Conservation (phyloP, 1,140 invertebrate genomes). For the Argopecten irradians region DNA sequence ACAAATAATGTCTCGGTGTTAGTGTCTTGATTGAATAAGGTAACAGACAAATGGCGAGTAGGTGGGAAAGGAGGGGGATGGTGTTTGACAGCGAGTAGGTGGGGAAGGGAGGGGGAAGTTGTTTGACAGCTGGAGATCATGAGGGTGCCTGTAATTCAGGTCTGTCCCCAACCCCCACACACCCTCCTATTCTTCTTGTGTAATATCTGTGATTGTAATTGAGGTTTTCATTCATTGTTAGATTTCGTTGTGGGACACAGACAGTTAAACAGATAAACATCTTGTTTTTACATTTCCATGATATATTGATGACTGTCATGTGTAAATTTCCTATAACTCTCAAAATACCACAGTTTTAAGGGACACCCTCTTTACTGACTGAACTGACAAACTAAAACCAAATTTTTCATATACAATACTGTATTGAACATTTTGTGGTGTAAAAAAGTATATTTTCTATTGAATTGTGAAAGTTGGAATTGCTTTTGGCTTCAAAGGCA, state of each 20-base stretch:
- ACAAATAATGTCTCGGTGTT: background rate
- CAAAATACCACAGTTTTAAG: background rate
- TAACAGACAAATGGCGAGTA: background rate
- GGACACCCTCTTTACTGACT: background rate
- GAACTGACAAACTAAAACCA: background rate
- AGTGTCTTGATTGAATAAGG: background rate
- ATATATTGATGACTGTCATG: background rate
- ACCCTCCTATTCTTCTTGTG: background rate
- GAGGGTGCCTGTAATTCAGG: background rate
- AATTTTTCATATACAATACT: background rate
- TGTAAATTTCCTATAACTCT: too few relatives aligned
- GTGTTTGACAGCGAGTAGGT: background rate
- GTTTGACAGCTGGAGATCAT: background rate
- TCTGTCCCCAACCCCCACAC: background rate
- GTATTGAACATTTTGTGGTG: too few relatives aligned
- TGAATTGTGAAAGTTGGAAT: too few relatives aligned
- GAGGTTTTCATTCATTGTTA: background rate
- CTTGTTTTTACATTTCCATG: background rate
- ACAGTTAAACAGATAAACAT: background rate
- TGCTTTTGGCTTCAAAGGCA: too few relatives aligned
- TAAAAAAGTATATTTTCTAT: too few relatives aligned
- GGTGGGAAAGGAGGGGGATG: too few relatives aligned
- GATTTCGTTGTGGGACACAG: background rate
- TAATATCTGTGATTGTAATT: background rate
- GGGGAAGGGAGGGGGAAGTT: background rate